Evolutionary conservation across 2,113 vertebrate genomes (phyloP).

Genomic region (Blennius ocellaris): DNA sequence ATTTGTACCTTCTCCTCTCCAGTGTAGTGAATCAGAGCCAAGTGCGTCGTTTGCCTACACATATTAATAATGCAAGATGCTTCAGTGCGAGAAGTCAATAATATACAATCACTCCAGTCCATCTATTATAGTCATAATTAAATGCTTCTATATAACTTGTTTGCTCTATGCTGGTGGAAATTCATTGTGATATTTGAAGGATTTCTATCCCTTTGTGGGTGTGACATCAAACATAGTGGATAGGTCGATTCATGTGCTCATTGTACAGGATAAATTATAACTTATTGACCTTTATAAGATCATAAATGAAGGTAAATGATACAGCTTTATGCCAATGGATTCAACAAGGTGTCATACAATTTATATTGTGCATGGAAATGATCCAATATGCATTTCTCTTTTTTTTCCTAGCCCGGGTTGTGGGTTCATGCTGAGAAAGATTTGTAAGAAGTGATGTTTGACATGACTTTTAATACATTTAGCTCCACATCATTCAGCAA

Average conservation of each 20-base stretch:
- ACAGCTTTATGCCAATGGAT: neutral
- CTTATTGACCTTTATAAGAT: constrained; percentile 6
- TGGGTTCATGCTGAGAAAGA: constrained; percentile 22
- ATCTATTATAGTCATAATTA: constrained; percentile 6
- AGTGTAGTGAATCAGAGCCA: constrained; percentile 7
- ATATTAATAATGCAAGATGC: constrained; percentile 28
- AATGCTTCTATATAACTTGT: constrained; percentile 15
- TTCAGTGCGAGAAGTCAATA: constrained; percentile 27
- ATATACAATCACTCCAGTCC: constrained; percentile 15
- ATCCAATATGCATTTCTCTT: neutral
- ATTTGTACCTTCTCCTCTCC: neutral
- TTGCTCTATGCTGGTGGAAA: neutral
- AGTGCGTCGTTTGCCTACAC: neutral
- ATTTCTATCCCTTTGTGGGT: neutral
- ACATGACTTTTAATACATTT: constrained; percentile 43
- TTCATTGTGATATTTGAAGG: neutral
- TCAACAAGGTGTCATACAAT: neutral
- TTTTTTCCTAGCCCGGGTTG: neutral
- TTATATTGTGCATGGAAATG: constrained; percentile 13
- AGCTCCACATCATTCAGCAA: constrained; percentile 33
- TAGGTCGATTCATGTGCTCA: neutral
- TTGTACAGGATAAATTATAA: neutral
- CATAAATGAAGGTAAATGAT: neutral
- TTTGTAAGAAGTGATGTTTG: constrained; percentile 41
- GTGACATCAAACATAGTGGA: neutral